Evolutionary conservation across 53 echinoderm and acorn worm genomes (phyloP).

Genomic region (Zoroaster sp.): DNA sequence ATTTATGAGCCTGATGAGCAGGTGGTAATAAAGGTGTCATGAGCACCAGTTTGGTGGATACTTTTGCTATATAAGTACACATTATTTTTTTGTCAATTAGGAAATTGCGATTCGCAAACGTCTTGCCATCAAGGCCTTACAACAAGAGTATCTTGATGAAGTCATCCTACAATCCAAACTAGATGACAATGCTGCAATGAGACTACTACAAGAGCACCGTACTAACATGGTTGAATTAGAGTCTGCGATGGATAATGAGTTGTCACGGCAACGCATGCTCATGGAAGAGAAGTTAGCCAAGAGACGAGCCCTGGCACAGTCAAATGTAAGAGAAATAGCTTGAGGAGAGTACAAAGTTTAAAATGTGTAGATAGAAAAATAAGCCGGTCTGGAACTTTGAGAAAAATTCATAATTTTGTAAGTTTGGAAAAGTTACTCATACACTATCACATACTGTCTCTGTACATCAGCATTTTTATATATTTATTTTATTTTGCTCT

Average conservation of each 20-base stretch:
- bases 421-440: too few species aligned
- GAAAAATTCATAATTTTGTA: too few species aligned
- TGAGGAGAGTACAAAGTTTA: not conserved
- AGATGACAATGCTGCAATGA: conserved; percentile 71
- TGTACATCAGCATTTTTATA: too few species aligned
- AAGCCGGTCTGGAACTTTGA: too few species aligned
- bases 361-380: not conserved
- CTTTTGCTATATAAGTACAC: too few species aligned
- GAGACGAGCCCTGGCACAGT: conserved; percentile 72
- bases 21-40: too few species aligned
- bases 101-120: conserved; percentile 93
- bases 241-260: conserved; percentile 87
- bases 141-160: conserved; percentile 70
- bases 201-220: conserved; percentile 73
- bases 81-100: too few species aligned
- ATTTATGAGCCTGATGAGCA: too few species aligned
- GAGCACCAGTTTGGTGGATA: too few species aligned
- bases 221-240: conserved; percentile 69
- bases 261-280: conserved; percentile 87
- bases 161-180: conserved; percentile 81
- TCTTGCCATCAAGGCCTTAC: conserved; percentile 70
- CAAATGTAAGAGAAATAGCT: conserved; percentile 54
- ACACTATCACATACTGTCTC: too few species aligned
- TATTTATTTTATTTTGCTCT: too few species aligned
- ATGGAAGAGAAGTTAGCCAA: conserved; percentile 85